Evolutionary conservation across 2,888 invertebrate genomes (phyloP).

Genomic region (Epinotia bilunana): DNA sequence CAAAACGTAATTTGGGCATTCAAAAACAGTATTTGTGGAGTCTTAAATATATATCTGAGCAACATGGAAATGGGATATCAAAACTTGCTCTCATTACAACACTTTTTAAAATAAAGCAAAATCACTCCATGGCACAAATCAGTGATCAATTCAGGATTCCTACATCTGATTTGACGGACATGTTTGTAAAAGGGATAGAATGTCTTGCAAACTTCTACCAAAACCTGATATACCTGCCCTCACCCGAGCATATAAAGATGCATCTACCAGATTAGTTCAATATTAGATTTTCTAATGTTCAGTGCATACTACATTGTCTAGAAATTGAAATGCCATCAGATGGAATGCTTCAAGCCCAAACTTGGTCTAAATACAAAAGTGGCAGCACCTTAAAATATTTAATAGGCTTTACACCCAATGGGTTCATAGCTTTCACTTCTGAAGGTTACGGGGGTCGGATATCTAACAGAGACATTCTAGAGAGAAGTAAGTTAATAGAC

Average conservation of each 20-base stretch:
- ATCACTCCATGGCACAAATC: neutral
- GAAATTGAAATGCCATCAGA: constrained; percentile 10
- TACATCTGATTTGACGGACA: neutral
- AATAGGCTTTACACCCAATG: constrained; percentile 16
- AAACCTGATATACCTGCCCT: constrained; percentile 10
- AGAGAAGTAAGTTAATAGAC: constrained; percentile 1
- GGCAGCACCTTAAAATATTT: constrained; percentile 10
- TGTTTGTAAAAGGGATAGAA: neutral
- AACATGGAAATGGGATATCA: neutral
- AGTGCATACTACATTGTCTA: constrained; percentile 5
- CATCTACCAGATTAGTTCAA: neutral
- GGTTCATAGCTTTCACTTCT: constrained; percentile 10
- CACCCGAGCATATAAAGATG: neutral
- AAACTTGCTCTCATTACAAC: neutral
- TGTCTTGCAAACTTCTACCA: constrained; percentile 17
- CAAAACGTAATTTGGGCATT: neutral
- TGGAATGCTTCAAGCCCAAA: constrained; percentile 9
- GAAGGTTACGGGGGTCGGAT: constrained; percentile 17
- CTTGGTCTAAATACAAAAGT: constrained; percentile 15
- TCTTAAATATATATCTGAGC: neutral
- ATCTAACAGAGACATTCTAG: constrained; percentile 8
- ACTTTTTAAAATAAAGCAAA: constrained; percentile 8
- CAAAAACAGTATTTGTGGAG: neutral
- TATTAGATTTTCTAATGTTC: constrained; percentile 1
- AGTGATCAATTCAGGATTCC: neutral